These are phyloP conservation scores for Coregonus suidteri DNA, from an alignment of 2,797 vertebrate genomes.

Conservation along the genomic window DNA sequence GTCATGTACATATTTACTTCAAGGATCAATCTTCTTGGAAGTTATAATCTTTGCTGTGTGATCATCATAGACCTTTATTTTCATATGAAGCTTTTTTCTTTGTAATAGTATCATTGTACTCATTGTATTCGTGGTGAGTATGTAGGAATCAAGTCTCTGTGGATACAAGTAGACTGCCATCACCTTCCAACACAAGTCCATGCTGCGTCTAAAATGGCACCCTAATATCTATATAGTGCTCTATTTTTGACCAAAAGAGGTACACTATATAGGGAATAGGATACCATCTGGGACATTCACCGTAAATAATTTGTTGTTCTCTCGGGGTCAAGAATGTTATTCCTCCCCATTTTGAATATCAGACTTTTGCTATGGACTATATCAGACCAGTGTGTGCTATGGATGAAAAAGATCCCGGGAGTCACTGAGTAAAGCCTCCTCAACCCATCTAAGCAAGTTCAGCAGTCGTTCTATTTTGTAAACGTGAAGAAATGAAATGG, in stretches of 20 bases:
- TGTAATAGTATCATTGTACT: constrained; percentile 80
- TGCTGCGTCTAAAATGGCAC: neutral
- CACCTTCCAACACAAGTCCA: constrained; percentile 72
- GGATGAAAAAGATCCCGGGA: constrained; percentile 77
- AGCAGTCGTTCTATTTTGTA: constrained; percentile 80
- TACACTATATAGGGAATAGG: neutral
- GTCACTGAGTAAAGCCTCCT: constrained; percentile 78
- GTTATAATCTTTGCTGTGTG: constrained; percentile 80
- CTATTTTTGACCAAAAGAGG: neutral
- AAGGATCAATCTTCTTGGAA: constrained; percentile 80
- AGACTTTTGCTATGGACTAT: constrained; percentile 58
- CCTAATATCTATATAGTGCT: neutral
- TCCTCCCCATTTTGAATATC: constrained; percentile 28
- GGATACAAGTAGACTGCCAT: constrained; percentile 76
- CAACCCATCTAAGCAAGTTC: constrained; percentile 80
- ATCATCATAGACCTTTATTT: constrained; percentile 95
- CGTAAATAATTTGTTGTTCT: neutral
- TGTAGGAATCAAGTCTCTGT: constrained; percentile 77
- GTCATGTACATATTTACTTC: constrained; percentile 84
- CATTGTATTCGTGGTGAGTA: constrained; percentile 76
- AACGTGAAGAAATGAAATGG: constrained; percentile 71
- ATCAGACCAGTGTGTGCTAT: constrained; percentile 75
- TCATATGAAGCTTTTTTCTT: constrained; percentile 89
- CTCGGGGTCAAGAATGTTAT: constrained; percentile 8
- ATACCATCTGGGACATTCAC: neutral